These are phyloP conservation scores for Aricia agestis DNA, from an alignment of 1,140 invertebrate species.

Conservation along the genomic window DNA sequence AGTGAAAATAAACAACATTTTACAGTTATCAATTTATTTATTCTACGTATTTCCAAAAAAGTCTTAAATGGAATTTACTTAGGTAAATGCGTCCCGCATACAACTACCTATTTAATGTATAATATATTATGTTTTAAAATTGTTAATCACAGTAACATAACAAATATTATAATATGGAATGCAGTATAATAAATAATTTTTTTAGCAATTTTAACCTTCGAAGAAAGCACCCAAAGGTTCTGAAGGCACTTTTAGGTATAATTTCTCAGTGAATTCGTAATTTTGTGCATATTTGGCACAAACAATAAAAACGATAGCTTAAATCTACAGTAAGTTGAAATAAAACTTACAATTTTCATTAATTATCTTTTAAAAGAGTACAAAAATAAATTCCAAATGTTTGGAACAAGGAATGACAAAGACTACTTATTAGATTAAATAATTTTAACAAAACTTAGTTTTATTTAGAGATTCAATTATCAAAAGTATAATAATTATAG, in stretches of 20 bases:
- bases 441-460: constrained; percentile 27
- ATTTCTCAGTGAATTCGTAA: constrained; percentile 19
- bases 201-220: constrained; percentile 46
- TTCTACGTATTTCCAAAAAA: constrained; percentile 68
- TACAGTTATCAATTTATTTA: constrained; percentile 43
- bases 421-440: constrained; percentile 30
- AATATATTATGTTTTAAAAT: constrained; percentile 52
- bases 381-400: constrained; percentile 38
- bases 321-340: constrained; percentile 32
- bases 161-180: constrained; percentile 60
- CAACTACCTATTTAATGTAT: constrained; percentile 37
- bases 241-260: constrained; percentile 56
- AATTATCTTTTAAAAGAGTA: constrained; percentile 25
- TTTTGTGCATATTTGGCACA: constrained; percentile 23
- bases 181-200: constrained; percentile 49
- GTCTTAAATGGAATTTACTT: constrained; percentile 23
- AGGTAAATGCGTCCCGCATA: constrained; percentile 13
- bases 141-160: constrained; percentile 65
- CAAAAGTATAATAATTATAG: neutral
- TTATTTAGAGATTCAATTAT: constrained; percentile 20
- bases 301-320: constrained; percentile 16
- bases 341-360: constrained; percentile 35
- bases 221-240: constrained; percentile 45
- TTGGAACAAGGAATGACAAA: constrained; percentile 48
- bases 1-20: neutral